Percentiles rank a stretch among this genome's conserved stretches.
phyloP scores from a whole-genome alignment of 2,797 vertebrate species.

The Vultur gryphus region DNA sequence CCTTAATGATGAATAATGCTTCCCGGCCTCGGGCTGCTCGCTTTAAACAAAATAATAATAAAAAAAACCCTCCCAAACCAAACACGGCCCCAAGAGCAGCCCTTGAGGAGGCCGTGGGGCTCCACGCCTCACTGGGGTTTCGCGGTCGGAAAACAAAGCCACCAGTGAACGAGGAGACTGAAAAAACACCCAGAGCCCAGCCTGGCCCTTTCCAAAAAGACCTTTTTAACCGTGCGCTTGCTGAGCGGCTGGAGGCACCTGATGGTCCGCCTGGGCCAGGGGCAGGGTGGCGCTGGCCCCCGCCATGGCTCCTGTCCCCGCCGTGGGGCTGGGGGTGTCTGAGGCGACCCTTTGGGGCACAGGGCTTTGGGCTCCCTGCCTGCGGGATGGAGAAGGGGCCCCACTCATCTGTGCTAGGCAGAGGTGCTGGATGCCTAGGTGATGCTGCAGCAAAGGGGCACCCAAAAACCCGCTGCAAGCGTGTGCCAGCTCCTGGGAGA shows the following conservation, averaged over 20 bases:
- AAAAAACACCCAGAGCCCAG: neutral
- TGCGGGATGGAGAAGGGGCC: neutral
- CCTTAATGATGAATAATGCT: slow-evolving; percentile 44
- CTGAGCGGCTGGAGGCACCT: neutral
- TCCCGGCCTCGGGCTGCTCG: neutral
- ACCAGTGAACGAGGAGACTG: slow-evolving; percentile 24
- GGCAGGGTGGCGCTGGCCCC: fast-evolving
- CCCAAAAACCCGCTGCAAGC: neutral
- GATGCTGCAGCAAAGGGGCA: neutral
- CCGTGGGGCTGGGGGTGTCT: fast-evolving
- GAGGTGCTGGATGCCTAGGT: neutral
- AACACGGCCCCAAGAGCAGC: neutral
- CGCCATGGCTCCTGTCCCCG: fast-evolving
- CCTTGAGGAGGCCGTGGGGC: neutral
- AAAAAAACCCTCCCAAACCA: neutral
- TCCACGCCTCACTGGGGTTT: neutral
- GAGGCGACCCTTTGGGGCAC: neutral
- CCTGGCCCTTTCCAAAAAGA: neutral
- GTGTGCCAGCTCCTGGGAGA: neutral
- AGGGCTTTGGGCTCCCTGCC: neutral
- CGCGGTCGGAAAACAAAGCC: slow-evolving; percentile 34
- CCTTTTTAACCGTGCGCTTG: neutral
- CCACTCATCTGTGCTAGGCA: neutral
- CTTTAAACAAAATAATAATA: slow-evolving; percentile 44
- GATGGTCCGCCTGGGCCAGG: neutral